Base-by-base conservation (phyloP, 2,888 invertebrate species). In the Sipha maydis region DNA sequence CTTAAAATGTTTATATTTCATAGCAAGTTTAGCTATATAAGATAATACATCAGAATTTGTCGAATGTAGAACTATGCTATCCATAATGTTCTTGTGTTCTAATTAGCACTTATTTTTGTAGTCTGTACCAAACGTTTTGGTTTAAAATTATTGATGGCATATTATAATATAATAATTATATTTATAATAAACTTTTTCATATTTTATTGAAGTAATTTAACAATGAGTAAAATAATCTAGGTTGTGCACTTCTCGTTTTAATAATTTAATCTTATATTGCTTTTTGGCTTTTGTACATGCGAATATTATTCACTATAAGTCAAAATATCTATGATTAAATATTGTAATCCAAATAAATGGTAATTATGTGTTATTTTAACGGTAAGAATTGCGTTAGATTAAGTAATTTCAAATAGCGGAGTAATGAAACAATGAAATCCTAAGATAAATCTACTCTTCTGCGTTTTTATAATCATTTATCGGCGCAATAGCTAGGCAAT, bases 401-500 rank as follows among this genome's bases (percentile, higher is more conserved):
- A 54, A 21, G 56, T 25, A 25, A 56, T 79, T 79, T 56, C 79
- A 25, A 38, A 38, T 38, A 41, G 19, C 28, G 28, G 71, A 7
- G 71, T 69, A 79, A 67, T 80, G 61, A 21, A 82, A 71, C 25
- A 71, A 48, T 34, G 4, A 3, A 31, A 48, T 25, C 71, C 41
- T 38, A 25, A 73, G 54, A 48, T 34, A 34, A 67, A 73, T 69
- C 14, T 54, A 54, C 48, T 71, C 25, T 54, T 54, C 31, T 3
- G n/a, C 17, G 54, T 28, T 83, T 71, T 82, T 67, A 31, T 34
- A 5, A 61, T 21, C 5, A 67, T 25, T 77, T 9, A 61, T 85
- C 92, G 89, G 93, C 93, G 91, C 93, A 93, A 76, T 93, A 93
- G n/a, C 92, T 93, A 91, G 90, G 90, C 89, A 91, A 90, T 84